These are phyloP conservation scores for Vidua chalybeata DNA, from an alignment of 2,113 vertebrate species.

Conservation along the genomic window DNA sequence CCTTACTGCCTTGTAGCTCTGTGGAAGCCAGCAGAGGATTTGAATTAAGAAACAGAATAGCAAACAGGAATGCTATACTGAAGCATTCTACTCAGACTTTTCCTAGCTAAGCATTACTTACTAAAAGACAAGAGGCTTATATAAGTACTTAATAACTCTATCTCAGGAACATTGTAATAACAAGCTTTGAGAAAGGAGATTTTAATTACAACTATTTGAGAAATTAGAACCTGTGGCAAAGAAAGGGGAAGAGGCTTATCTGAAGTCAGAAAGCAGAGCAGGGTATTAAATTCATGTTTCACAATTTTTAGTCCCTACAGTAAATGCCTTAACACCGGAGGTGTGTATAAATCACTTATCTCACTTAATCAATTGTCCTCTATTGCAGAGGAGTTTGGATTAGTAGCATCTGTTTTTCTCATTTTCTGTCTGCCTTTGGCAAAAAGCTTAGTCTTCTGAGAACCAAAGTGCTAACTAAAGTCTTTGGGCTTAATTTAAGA, in stretches of 20 bases:
- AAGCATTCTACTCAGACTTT: neutral
- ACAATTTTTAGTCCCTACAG: neutral
- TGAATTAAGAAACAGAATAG: neutral
- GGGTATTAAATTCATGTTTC: neutral
- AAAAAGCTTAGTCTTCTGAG: constrained; percentile 45
- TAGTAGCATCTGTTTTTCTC: constrained; percentile 52
- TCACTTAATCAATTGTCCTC: constrained; percentile 44
- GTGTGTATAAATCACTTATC: constrained; percentile 38
- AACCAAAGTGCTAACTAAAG: constrained; percentile 46
- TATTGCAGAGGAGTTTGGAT: constrained; percentile 22
- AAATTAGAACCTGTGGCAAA: neutral
- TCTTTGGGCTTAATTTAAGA: constrained; percentile 59
- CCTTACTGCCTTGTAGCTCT: neutral
- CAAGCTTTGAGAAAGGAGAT: neutral
- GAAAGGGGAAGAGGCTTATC: neutral
- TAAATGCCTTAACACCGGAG: neutral
- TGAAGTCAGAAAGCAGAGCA: neutral
- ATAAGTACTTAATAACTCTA: neutral
- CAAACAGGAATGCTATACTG: neutral
- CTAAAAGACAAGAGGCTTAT: neutral
- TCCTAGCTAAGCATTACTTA: neutral
- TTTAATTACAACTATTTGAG: constrained; percentile 2
- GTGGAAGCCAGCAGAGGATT: neutral
- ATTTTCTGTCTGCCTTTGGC: constrained; percentile 51
- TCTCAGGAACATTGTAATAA: neutral